Evolutionary conservation across 2,888 invertebrate genomes (phyloP).

Genomic region (Calliscelio sp.): DNA sequence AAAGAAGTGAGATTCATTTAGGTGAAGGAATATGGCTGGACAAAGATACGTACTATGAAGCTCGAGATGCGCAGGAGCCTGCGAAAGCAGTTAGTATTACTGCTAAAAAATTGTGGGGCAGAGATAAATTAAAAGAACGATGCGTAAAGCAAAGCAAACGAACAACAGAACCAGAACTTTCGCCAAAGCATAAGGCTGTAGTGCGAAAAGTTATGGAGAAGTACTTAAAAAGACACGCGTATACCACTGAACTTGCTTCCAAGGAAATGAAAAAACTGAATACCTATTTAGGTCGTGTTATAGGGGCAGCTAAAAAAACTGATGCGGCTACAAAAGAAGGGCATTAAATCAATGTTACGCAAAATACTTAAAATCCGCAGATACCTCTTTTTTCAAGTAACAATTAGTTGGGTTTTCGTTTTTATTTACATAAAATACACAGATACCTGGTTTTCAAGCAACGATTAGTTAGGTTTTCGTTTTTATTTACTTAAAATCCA

Average conservation of each 20-base stretch:
- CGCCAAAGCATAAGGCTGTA: background rate
- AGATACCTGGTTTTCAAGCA: too few species aligned
- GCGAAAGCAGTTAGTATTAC: background rate
- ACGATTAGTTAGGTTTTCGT: too few species aligned
- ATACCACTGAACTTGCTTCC: background rate
- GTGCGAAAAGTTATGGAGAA: background rate
- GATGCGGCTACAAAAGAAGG: too few species aligned
- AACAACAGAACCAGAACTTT: background rate
- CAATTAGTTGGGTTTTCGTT: too few species aligned
- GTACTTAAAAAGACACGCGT: background rate
- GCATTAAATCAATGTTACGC: too few species aligned
- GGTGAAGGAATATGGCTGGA: background rate
- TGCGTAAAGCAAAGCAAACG: background rate
- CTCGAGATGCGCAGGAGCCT: background rate
- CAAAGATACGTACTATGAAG: background rate
- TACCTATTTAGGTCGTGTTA: background rate
- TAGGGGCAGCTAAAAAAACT: background rate
- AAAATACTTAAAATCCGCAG: too few species aligned
- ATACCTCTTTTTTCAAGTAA: too few species aligned
- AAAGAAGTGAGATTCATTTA: background rate
- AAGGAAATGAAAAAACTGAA: background rate
- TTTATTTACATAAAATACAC: too few species aligned
- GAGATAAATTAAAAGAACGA: background rate
- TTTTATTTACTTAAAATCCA: too few species aligned
- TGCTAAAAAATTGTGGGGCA: background rate